Conservation (phyloP, 2,888 invertebrate genomes). For the Tachina fera region DNA sequence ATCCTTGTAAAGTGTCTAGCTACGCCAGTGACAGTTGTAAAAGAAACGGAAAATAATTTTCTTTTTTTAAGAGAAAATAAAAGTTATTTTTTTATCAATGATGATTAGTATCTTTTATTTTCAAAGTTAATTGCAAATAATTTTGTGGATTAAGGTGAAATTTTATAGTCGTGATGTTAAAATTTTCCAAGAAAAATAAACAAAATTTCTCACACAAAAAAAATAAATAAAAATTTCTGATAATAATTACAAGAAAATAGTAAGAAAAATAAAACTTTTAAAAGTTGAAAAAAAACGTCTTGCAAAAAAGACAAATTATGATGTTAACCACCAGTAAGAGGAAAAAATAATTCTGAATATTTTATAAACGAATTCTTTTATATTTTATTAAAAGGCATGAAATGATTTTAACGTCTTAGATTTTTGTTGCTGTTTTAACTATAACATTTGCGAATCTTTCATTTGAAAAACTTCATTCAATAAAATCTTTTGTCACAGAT, state of each 20-base stretch:
- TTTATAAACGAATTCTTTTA: not conserved
- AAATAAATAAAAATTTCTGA: not conserved
- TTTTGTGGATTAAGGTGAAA: conserved; percentile 36
- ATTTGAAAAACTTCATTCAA: conserved; percentile 12
- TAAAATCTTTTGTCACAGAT: conserved; percentile 11
- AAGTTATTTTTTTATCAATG: not conserved
- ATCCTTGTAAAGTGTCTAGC: too few species aligned
- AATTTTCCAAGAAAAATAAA: not conserved
- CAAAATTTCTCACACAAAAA: not conserved
- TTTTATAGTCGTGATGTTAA: conserved; percentile 30
- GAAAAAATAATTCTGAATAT: not conserved
- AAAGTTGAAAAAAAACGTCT: not conserved
- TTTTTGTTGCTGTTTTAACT: conserved; percentile 13
- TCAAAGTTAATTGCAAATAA: conserved; percentile 32
- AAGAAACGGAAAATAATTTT: not conserved
- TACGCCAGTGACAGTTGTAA: too few species aligned
- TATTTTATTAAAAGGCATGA: conserved; percentile 7
- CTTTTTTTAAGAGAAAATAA: not conserved
- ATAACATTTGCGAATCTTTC: not conserved
- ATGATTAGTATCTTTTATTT: not conserved
- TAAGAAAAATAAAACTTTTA: not conserved
- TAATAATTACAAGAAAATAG: not conserved
- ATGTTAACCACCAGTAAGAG: not conserved
- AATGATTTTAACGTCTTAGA: conserved; percentile 21
- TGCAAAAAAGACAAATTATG: not conserved